phyloP scores from a whole-genome alignment of 2,113 vertebrate species.

The Suncus etruscus region DNA sequence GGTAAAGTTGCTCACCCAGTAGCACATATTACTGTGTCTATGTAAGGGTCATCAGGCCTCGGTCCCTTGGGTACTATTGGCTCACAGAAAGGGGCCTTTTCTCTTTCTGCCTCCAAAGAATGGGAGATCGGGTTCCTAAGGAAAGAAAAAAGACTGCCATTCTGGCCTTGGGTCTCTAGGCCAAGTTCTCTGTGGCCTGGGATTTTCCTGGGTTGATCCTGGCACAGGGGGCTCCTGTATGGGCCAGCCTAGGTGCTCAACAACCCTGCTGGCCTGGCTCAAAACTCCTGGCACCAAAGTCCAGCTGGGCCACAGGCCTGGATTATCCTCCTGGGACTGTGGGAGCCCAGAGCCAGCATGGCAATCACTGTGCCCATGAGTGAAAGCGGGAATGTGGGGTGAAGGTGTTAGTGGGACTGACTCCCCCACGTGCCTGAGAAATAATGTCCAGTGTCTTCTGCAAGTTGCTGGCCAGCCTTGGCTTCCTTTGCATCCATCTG shows the following conservation, averaged over 20 bases:
- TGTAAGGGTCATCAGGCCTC: background rate
- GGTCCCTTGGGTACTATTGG: constrained; percentile 45
- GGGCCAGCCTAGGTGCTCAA: no score
- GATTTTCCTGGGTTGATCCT: no score
- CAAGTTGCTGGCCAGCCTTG: no score
- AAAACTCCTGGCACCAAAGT: no score
- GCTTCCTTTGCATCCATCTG: background rate
- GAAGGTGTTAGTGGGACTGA: fast-evolving
- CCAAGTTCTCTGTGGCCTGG: background rate
- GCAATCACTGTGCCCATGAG: no score
- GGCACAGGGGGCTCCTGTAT: background rate
- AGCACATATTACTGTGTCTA: background rate
- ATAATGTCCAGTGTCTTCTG: background rate
- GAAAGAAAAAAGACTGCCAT: background rate
- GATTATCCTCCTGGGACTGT: no score
- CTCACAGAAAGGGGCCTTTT: constrained; percentile 57
- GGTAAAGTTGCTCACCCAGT: constrained; percentile 16
- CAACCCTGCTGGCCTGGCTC: no score
- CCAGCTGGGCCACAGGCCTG: no score
- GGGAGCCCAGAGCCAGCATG: no score
- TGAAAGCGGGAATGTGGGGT: background rate
- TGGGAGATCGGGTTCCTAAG: background rate
- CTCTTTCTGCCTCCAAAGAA: constrained; percentile 23
- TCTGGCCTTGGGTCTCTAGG: background rate
- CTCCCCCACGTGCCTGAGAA: background rate